A percentile compares a stretch with the other conserved stretches of the same genome.
phyloP scores from a whole-genome alignment of 2,113 vertebrate species.

The Neogale vison region DNA sequence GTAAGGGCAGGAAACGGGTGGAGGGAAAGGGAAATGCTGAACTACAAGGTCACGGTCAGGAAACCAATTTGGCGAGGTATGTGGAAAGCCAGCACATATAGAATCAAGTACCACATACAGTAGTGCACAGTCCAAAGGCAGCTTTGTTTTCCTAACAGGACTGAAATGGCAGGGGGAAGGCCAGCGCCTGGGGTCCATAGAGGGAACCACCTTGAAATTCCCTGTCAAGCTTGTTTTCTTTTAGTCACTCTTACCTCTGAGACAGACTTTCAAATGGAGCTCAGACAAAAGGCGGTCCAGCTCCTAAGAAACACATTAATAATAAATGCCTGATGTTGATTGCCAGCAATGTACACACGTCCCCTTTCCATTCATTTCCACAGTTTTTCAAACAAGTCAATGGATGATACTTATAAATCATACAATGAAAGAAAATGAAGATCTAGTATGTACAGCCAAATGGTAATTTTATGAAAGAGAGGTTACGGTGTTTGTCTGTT shows the following conservation, averaged over 20 bases:
- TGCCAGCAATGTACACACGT: neutral
- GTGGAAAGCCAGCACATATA: conserved; percentile 82
- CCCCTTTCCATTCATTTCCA: conserved; percentile 9
- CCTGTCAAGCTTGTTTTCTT: conserved; percentile 2
- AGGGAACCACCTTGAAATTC: conserved; percentile 9
- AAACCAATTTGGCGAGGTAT: conserved; percentile 84
- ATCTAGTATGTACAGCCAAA: neutral
- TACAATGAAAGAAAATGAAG: conserved; percentile 45
- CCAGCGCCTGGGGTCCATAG: conserved; percentile 52
- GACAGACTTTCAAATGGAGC: neutral
- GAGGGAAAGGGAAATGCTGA: conserved; percentile 80
- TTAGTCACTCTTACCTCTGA: neutral
- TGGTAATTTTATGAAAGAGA: neutral
- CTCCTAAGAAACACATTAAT: neutral
- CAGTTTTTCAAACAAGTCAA: conserved; percentile 40
- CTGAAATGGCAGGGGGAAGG: conserved; percentile 73
- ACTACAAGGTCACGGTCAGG: conserved; percentile 81
- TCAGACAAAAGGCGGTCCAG: neutral
- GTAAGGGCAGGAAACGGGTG: conserved; percentile 85
- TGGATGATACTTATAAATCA: neutral
- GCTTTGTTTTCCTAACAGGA: conserved; percentile 71
- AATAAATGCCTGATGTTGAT: conserved; percentile 6
- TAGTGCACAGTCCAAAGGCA: conserved; percentile 28
- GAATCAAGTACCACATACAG: conserved; percentile 71
- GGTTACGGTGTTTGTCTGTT: neutral